Evolutionary conservation across 1,140 invertebrate genomes (phyloP), one percentile per base, ranked within the genome.

Genomic region (Magallana angulata): DNA sequence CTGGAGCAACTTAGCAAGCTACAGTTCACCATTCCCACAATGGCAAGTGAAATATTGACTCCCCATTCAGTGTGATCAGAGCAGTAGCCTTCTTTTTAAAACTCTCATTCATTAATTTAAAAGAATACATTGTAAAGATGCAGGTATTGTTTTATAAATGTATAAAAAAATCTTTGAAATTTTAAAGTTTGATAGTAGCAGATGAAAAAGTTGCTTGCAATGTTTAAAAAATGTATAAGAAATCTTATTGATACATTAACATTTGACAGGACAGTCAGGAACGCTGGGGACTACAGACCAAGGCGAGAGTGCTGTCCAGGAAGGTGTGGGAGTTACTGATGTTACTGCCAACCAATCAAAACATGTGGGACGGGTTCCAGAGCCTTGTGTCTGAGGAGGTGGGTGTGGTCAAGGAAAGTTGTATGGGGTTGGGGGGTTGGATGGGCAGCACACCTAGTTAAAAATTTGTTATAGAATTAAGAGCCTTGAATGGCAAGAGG

Each of bases 301-400:
- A 98, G 95, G 98, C 98, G 0, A 97, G 98, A 93, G 96, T 98
- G 0, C 93, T 99, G 58, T 99, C 98, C 0, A 96, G 98, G 7
- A 93, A 93, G 83, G 94, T 99, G 0, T 99, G 98, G 98, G 98
- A 99, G 90, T 98, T 99, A 36, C 95, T 99, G 1, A 98, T 98
- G 93, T 96, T 98, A 68, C 95, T 99, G 24, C 98, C 98, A 0
- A 98, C 98, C 0, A 98, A 97, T 95, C 97, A 97, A 0, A 97
- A 97, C 1, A 96, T 98, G 56, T 93, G 98, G 12, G 96, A 97
- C 94, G 97, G 97, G 7, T 98, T 99, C 91, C 97, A 97, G 64
- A 92, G 91, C 84, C 91, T 94, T 71, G 88, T 93, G 24, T 85
- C 62, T n/a, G 89, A 90, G 87, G 85, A 91, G 87, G 92, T 91